Evolutionary conservation across 2,888 invertebrate genomes (phyloP).

Genomic region (Thymelicus lineola): DNA sequence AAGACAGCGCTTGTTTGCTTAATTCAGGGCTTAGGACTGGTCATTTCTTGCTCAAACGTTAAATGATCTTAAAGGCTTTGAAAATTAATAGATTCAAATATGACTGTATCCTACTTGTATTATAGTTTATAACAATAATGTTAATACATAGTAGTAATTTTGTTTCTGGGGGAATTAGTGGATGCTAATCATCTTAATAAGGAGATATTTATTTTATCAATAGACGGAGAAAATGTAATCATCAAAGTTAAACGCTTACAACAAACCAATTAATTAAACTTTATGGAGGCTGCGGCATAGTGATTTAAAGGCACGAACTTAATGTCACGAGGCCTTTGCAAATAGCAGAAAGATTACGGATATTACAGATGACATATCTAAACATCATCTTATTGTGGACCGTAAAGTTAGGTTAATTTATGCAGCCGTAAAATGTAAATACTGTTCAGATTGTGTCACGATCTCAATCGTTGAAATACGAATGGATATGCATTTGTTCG

Average conservation of each 20-base stretch:
- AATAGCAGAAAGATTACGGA: conserved; percentile 34
- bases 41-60: too few species aligned
- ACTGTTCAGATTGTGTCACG: conserved; percentile 29
- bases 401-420: conserved; percentile 37
- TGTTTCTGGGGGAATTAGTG: too few species aligned
- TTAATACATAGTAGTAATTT: too few species aligned
- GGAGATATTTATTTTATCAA: too few species aligned
- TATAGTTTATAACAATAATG: too few species aligned
- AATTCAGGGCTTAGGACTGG: too few species aligned
- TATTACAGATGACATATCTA: conserved; percentile 38
- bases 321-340: conserved; percentile 34
- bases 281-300: conserved; percentile 27
- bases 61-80: too few species aligned
- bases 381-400: conserved; percentile 38
- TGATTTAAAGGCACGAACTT: conserved; percentile 37
- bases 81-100: too few species aligned
- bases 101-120: too few species aligned
- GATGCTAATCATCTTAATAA: too few species aligned
- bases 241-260: conserved; percentile 21
- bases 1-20: too few species aligned
- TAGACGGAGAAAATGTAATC: background rate
- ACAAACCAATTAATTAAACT: conserved; percentile 25
- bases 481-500: conserved; percentile 16
- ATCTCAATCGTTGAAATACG: conserved; percentile 27
- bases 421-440: conserved; percentile 36